A percentile compares a stretch with the other conserved stretches of the same genome.
phyloP scores from a whole-genome alignment of 2,113 vertebrate genomes.

The Corythaixoides concolor region DNA sequence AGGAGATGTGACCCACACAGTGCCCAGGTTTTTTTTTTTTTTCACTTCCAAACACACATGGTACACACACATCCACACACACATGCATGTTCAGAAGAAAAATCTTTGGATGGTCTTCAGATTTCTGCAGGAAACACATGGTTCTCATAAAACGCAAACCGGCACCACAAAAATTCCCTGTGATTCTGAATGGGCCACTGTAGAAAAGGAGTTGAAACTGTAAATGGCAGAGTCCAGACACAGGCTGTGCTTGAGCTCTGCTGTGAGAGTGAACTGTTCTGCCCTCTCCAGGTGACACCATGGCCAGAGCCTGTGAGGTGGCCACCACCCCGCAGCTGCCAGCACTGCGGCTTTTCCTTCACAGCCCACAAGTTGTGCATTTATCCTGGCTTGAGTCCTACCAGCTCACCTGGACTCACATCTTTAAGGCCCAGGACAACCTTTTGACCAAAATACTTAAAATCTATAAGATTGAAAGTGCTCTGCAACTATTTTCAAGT shows the following conservation, averaged over 20 bases:
- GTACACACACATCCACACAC: too few relatives aligned
- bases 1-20: background rate
- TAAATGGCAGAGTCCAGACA: background rate
- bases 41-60: background rate
- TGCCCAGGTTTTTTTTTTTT: background rate
- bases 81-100: background rate
- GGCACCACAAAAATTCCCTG: background rate
- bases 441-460: background rate
- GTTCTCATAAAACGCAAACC: rapidly evolving
- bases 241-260: background rate
- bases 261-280: background rate
- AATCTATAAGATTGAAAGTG: background rate
- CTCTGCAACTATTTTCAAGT: background rate
- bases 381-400: background rate
- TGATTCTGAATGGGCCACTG: background rate
- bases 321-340: background rate
- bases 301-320: background rate
- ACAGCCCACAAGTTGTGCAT: background rate
- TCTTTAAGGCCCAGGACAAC: background rate
- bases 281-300: background rate
- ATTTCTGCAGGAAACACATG: background rate
- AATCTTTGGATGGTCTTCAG: background rate
- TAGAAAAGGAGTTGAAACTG: background rate
- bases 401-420: background rate
- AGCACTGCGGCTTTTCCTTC: background rate